Conservation (phyloP, 2,888 invertebrate species). For the Perizoma affinitatum region DNA sequence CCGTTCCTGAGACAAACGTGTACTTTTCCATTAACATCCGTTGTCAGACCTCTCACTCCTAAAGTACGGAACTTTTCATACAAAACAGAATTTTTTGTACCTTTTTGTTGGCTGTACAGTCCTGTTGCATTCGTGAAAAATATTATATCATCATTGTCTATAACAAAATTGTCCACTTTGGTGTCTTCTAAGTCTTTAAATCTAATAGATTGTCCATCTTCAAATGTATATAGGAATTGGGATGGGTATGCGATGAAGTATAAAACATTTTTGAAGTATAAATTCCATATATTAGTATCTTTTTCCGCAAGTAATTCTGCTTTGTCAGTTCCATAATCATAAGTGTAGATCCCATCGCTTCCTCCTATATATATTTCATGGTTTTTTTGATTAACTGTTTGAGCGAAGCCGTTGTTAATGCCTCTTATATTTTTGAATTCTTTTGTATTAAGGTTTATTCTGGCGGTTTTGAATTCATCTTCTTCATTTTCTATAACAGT, state of each 20-base stretch:
- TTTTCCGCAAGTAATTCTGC: slow-evolving; percentile 52
- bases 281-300: slow-evolving; percentile 60
- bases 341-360: slow-evolving; percentile 66
- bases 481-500: slow-evolving; percentile 48
- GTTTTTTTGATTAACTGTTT: slow-evolving; percentile 59
- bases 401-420: slow-evolving; percentile 63
- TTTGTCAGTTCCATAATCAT: slow-evolving; percentile 53
- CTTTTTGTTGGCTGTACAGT: slow-evolving; percentile 60
- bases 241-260: slow-evolving; percentile 64
- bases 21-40: slow-evolving; percentile 56
- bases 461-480: slow-evolving; percentile 56
- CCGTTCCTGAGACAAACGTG: slow-evolving; percentile 60
- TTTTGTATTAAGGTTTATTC: slow-evolving; percentile 60
- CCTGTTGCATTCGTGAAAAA: slow-evolving; percentile 66
- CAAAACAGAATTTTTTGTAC: slow-evolving; percentile 53
- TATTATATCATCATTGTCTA: slow-evolving; percentile 59
- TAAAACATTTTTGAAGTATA: slow-evolving; percentile 62
- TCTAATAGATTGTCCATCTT: slow-evolving; percentile 50
- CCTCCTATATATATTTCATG: slow-evolving; percentile 66
- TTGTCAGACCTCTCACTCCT: slow-evolving; percentile 58
- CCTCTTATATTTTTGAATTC: slow-evolving; percentile 56
- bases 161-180: slow-evolving; percentile 64
- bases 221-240: slow-evolving; percentile 58
- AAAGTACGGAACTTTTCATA: slow-evolving; percentile 41
- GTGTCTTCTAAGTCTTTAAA: slow-evolving; percentile 67